Evolutionary conservation across 2,797 vertebrate genomes (phyloP), one percentile per base, ranked within the genome.

Genomic region (Epinephelus coioides): DNA sequence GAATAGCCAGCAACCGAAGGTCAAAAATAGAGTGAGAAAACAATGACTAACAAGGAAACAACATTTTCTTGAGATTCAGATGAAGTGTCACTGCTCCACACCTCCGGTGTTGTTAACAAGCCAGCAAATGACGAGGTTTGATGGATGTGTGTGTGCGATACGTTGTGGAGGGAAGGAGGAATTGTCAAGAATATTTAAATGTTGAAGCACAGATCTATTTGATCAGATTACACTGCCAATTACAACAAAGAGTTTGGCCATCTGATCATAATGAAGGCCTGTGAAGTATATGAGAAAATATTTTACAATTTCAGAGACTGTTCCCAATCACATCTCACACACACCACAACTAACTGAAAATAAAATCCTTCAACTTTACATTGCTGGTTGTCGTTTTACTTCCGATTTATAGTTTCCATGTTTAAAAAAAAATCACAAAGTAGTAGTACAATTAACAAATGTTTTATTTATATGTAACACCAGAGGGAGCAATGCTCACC

Each of bases 21-120:
- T 93, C 91, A 91, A 87, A 94, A 93, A 94, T 93, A 93, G 91
- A 91, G 88, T 81, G 87, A 90, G 90, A 93, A 93, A 93, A 92
- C 87, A 91, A 86, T 86, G 88, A 92, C 88, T 89, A 90, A 91
- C 86, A 89, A 91, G 88, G 90, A 92, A 88, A 86, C 75, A 86
- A 69, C 72, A 68, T 90, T 93, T 93, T 89, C 83, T 84, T 86
- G 76, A 90, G 85, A 90, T 89, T 87, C 69, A 87, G 82, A 85
- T 62, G 82, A 92, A 90, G 91, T 89, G 88, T 91, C 86, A 83
- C 62, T 14, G 60, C 61, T 86, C 78, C 72, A 68, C 84, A 89
- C 91, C 90, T 81, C 80, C 63, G 78, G 85, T 89, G 86, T 50
- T 76, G 86, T 89, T 86, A 84, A 90, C 86, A 86, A 86, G 84